A percentile compares a stretch with the other conserved stretches of the same genome.
Conservation (phyloP, 1,140 invertebrate species). For the Drosophila prosaltans region DNA sequence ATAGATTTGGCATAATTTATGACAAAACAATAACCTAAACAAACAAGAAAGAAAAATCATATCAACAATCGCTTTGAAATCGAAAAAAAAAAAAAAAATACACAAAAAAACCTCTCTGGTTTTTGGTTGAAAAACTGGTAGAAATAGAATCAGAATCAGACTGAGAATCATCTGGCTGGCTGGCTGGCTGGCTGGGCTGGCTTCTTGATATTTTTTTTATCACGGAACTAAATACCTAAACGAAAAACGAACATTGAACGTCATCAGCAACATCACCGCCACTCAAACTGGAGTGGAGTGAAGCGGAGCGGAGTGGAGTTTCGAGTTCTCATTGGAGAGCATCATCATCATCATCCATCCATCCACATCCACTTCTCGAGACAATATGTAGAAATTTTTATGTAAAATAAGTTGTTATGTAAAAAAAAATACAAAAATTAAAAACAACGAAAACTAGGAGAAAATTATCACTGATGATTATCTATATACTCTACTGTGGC, state of each 20-base stretch:
- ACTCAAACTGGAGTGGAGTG: slow-evolving; percentile 49
- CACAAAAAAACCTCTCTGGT: slow-evolving; percentile 14
- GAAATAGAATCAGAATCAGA: slow-evolving; percentile 45
- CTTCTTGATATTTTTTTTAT: slow-evolving; percentile 31
- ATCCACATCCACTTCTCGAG: not conserved
- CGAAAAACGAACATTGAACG: slow-evolving; percentile 33
- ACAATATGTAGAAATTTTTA: slow-evolving; percentile 53
- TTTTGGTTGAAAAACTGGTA: slow-evolving; percentile 42
- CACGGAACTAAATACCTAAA: slow-evolving; percentile 72
- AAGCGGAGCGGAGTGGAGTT: slow-evolving; percentile 15
- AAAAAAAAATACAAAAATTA: slow-evolving; percentile 33
- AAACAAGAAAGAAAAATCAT: slow-evolving; percentile 57
- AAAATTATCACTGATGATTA: slow-evolving; percentile 64
- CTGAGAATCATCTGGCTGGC: slow-evolving; percentile 40
- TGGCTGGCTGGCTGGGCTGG: slow-evolving; percentile 10
- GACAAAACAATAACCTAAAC: slow-evolving; percentile 37
- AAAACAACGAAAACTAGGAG: slow-evolving; percentile 32
- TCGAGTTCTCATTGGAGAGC: slow-evolving; percentile 43
- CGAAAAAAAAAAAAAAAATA: slow-evolving; percentile 15
- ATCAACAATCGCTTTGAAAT: slow-evolving; percentile 3
- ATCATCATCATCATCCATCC: slow-evolving; percentile 3
- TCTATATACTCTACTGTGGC: slow-evolving; percentile 12
- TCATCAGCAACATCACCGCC: slow-evolving; percentile 54
- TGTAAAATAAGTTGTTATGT: slow-evolving; percentile 67
- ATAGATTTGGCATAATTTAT: slow-evolving; percentile 72